phyloP scores from a whole-genome alignment of 1,140 invertebrate genomes.

The Conus betulinus region DNA sequence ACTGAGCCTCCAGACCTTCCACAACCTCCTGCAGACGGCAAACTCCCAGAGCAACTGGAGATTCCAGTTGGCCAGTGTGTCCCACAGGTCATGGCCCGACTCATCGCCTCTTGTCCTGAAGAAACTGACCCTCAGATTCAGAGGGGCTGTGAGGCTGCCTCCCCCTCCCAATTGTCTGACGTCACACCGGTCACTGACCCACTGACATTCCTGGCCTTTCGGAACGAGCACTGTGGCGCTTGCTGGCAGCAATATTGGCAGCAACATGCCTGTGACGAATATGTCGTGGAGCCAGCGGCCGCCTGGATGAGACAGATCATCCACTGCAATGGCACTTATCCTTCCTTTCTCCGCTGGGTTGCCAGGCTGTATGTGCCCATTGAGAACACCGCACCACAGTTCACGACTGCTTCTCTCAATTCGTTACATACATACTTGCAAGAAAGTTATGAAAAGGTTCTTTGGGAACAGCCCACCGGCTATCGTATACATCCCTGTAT shows the following conservation, averaged over 20 bases:
- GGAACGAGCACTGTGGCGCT: not conserved
- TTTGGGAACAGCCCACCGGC: not conserved
- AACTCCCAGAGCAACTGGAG: not conserved
- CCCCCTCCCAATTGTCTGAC: not conserved
- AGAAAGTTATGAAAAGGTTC: not conserved
- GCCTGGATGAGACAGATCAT: not conserved
- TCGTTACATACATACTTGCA: not conserved
- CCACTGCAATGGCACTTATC: not conserved
- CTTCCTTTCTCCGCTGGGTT: not conserved
- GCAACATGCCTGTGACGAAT: not conserved
- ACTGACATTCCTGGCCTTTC: not conserved
- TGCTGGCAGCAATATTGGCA: not conserved
- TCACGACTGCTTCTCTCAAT: not conserved
- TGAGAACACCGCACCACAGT: not conserved
- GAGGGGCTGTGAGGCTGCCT: not conserved
- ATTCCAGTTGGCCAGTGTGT: not conserved
- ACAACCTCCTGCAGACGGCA: not conserved
- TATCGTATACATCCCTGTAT: not conserved
- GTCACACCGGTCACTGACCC: not conserved
- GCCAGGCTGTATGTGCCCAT: not conserved
- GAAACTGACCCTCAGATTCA: not conserved
- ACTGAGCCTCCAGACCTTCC: not conserved
- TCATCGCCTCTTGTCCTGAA: no score
- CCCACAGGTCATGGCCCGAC: not conserved
- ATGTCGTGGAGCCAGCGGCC: not conserved